Evolutionary conservation across 1,140 invertebrate genomes (phyloP).

Genomic region (Conus betulinus): DNA sequence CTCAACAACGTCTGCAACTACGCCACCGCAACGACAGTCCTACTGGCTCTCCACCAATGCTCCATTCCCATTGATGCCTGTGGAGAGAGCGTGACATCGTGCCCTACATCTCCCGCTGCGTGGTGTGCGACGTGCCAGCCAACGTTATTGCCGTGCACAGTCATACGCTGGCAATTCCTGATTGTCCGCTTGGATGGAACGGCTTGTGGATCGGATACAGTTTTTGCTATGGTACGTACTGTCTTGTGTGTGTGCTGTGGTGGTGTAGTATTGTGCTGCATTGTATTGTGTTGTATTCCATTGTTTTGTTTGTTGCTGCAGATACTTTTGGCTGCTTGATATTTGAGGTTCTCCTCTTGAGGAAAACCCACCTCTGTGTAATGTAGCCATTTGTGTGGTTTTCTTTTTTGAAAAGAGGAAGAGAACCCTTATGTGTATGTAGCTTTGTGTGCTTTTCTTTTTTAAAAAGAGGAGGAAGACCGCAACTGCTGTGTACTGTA

Average conservation of each 20-base stretch:
- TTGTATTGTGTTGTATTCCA: too few species aligned
- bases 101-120: constrained; percentile 92
- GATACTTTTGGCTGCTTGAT: too few species aligned
- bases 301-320: too few species aligned
- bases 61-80: constrained; percentile 94
- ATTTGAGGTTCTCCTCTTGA: too few species aligned
- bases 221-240: constrained; percentile 92
- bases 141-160: constrained; percentile 87
- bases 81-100: constrained; percentile 85
- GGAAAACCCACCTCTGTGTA: too few species aligned
- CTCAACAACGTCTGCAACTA: constrained; percentile 98
- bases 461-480: too few species aligned
- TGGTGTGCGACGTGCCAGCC: constrained; percentile 94
- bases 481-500: too few species aligned
- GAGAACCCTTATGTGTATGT: too few species aligned
- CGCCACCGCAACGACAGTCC: constrained; percentile 94
- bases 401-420: too few species aligned
- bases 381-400: too few species aligned
- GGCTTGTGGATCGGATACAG: constrained; percentile 97
- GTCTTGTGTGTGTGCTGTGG: neutral
- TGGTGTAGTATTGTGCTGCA: too few species aligned
- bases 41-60: constrained; percentile 97
- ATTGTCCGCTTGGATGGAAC: constrained; percentile 94
- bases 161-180: constrained; percentile 89
- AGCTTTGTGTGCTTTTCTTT: too few species aligned